Evolutionary conservation across 2,888 invertebrate genomes (phyloP).

Genomic region (Polymixis lichenea): DNA sequence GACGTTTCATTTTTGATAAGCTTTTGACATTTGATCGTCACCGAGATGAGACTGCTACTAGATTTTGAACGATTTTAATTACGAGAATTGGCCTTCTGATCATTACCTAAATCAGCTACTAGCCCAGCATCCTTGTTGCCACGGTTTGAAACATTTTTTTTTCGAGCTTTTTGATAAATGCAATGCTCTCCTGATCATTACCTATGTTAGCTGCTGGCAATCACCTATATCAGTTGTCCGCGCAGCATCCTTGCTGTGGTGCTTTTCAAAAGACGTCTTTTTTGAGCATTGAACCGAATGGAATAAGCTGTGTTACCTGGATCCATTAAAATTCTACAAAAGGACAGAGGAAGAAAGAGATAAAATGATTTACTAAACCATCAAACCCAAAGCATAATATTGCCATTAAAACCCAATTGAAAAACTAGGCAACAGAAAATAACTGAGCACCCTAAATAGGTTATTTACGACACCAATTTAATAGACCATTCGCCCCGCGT

Average conservation of each 20-base stretch:
- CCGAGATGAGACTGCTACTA: no score
- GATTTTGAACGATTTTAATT: no score
- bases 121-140: no score
- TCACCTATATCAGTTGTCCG: no score
- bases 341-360: background rate
- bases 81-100: no score
- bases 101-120: no score
- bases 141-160: no score
- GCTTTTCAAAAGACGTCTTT: background rate
- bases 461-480: conserved; percentile 53
- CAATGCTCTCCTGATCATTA: no score
- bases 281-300: background rate
- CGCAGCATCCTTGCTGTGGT: background rate
- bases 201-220: background rate
- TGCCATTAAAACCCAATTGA: conserved; percentile 18
- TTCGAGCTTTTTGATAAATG: no score
- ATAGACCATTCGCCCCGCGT: conserved; percentile 33
- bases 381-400: background rate
- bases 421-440: conserved; percentile 32
- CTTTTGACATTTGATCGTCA: no score
- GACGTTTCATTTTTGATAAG: no score
- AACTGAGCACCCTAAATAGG: conserved; percentile 30
- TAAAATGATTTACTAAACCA: background rate
- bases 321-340: background rate
- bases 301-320: background rate